Conservation (phyloP, 2,797 vertebrate species). For the Microtus agrestis region DNA sequence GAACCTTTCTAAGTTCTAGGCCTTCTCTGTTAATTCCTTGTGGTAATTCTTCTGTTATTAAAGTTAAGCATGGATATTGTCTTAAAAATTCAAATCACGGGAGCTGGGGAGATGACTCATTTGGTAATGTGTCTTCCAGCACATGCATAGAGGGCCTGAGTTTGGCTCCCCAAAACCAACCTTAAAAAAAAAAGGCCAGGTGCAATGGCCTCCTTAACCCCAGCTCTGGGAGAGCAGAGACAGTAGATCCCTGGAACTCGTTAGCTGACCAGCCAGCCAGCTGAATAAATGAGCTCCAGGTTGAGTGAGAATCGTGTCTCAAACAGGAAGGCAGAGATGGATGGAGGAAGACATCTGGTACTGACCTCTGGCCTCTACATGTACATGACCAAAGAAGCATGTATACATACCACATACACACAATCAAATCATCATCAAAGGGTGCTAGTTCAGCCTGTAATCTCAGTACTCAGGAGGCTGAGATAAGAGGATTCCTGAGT, state of each 20-base stretch:
- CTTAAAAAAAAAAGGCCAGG: not conserved
- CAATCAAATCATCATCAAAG: not conserved
- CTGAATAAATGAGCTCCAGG: not conserved
- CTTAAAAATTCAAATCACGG: conserved; percentile 36
- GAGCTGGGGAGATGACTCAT: not conserved
- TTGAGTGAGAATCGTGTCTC: not conserved
- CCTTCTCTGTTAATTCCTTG: not conserved
- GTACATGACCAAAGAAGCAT: not conserved
- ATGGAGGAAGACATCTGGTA: not conserved
- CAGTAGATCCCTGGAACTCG: not conserved
- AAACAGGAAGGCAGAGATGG: not conserved
- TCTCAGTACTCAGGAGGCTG: not conserved
- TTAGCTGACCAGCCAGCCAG: not conserved
- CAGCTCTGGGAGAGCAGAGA: not conserved
- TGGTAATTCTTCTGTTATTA: conserved; percentile 1
- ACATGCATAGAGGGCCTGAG: not conserved
- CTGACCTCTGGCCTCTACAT: not conserved
- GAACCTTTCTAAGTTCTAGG: not conserved
- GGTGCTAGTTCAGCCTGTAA: not conserved
- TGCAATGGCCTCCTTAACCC: not conserved
- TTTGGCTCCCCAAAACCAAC: not conserved
- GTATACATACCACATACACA: not conserved
- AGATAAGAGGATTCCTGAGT: not conserved
- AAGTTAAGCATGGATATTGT: not conserved
- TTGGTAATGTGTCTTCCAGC: not conserved